A percentile compares a stretch with the other conserved stretches of the same genome.
Conservation (phyloP, 2,888 invertebrate genomes). For the Acleris cristana region DNA sequence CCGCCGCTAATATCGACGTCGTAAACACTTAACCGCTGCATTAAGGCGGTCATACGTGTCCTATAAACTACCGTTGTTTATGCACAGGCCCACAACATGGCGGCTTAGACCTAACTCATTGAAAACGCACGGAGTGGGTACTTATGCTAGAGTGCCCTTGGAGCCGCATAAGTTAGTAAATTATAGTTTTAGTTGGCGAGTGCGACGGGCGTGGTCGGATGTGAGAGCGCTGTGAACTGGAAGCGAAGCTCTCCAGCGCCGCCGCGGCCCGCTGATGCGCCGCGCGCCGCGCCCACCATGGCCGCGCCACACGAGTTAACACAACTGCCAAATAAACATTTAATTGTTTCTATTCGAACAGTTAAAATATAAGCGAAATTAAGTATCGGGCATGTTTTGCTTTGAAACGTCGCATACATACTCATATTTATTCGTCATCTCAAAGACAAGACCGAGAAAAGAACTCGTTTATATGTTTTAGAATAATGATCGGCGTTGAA, state of each 20-base stretch:
- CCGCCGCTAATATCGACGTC: slow-evolving; percentile 33
- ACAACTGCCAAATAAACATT: not conserved
- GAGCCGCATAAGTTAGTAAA: slow-evolving; percentile 33
- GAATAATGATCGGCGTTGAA: too few species aligned
- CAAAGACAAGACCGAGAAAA: too few species aligned
- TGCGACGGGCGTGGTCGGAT: slow-evolving; percentile 23
- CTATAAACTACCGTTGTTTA: slow-evolving; percentile 27
- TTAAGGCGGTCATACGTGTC: slow-evolving; percentile 25
- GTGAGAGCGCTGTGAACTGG: slow-evolving; percentile 9
- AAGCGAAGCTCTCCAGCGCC: slow-evolving; percentile 13
- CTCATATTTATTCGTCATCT: too few species aligned
- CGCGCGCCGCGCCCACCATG: slow-evolving; percentile 19
- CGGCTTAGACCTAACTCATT: slow-evolving; percentile 21
- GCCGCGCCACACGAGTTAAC: not conserved
- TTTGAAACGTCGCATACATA: too few species aligned
- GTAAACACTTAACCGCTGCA: slow-evolving; percentile 36
- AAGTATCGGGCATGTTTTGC: too few species aligned
- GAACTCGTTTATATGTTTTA: too few species aligned
- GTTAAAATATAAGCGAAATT: too few species aligned
- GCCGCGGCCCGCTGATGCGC: not conserved
- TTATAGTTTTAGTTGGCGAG: slow-evolving; percentile 34
- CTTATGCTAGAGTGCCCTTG: slow-evolving; percentile 27
- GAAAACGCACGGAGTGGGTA: slow-evolving; percentile 13
- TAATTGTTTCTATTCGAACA: not conserved
- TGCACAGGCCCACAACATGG: slow-evolving; percentile 19